Evolutionary conservation across 2,888 invertebrate genomes (phyloP).

Genomic region (Neoscelio sp.): DNA sequence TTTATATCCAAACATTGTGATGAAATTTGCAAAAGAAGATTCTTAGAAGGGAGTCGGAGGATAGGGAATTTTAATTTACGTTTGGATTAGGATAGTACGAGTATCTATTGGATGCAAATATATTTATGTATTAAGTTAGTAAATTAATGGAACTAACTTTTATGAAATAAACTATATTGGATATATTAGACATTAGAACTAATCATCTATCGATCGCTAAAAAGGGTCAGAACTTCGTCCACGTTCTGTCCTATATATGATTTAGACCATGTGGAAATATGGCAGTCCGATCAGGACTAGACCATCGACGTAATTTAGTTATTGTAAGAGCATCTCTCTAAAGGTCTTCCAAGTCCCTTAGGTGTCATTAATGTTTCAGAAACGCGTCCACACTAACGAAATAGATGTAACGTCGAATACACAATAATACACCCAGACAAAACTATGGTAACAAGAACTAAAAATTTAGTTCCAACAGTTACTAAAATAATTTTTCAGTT

Average conservation of each 20-base stretch:
- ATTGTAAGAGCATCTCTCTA: slow-evolving; percentile 63
- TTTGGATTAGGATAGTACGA: too few species aligned
- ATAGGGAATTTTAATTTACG: too few species aligned
- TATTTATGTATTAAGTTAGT: too few species aligned
- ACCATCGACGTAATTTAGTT: slow-evolving; percentile 60
- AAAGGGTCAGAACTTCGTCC: slow-evolving; percentile 8
- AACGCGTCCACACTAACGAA: slow-evolving; percentile 48
- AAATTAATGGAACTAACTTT: too few species aligned
- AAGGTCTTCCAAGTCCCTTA: slow-evolving; percentile 61
- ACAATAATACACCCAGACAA: too few species aligned
- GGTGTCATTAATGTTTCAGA: slow-evolving; percentile 63
- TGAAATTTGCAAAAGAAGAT: slow-evolving; percentile 10
- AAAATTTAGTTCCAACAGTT: too few species aligned
- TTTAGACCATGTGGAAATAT: slow-evolving; percentile 52
- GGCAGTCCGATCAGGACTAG: slow-evolving; percentile 43
- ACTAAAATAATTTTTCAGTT: too few species aligned
- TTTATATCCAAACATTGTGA: slow-evolving; percentile 55
- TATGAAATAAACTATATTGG: too few species aligned
- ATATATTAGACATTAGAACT: background rate
- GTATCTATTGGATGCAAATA: too few species aligned
- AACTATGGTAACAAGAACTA: too few species aligned
- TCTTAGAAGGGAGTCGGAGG: too few species aligned
- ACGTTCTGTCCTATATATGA: slow-evolving; percentile 37
- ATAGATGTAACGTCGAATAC: slow-evolving; percentile 54
- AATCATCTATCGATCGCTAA: slow-evolving; percentile 29